Evolutionary conservation across 2,113 vertebrate species (phyloP).

Genomic region (Syrrhaptes paradoxus): DNA sequence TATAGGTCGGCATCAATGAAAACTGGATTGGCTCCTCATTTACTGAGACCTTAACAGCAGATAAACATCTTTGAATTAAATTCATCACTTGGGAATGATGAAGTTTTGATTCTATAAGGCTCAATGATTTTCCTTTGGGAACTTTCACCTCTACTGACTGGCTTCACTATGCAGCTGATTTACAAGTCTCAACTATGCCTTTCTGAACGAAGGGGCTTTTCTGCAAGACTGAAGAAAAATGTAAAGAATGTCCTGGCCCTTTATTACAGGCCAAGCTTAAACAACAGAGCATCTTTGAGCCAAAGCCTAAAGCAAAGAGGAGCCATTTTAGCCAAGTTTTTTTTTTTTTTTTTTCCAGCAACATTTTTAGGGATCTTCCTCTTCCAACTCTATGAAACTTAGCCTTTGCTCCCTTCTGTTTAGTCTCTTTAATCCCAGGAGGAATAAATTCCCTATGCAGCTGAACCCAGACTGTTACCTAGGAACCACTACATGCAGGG

Average conservation of each 20-base stretch:
- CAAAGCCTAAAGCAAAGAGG: conserved; percentile 50
- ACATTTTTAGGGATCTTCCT: conserved; percentile 12
- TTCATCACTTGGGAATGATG: not conserved
- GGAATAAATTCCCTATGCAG: conserved; percentile 39
- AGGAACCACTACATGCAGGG: not conserved
- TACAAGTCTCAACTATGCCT: not conserved
- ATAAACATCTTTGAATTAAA: not conserved
- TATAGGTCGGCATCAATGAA: not conserved
- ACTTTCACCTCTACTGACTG: not conserved
- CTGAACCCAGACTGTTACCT: conserved; percentile 44
- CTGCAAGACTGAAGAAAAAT: conserved; percentile 24
- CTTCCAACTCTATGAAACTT: not conserved
- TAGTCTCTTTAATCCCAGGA: conserved; percentile 12
- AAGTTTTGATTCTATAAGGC: not conserved
- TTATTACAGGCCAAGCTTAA: conserved; percentile 24
- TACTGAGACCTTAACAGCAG: not conserved
- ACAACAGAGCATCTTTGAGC: conserved; percentile 38
- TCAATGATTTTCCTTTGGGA: not conserved
- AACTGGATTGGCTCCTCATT: not conserved
- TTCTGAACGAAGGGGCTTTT: not conserved
- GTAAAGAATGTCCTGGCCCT: conserved; percentile 41
- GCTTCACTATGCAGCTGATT: not conserved
- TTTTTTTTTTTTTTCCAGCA: not conserved
- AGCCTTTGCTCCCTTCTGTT: conserved; percentile 4
- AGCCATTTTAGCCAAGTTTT: conserved; percentile 37